Conservation (phyloP, 2,888 invertebrate species). For the Trissolcus brochymenae region DNA sequence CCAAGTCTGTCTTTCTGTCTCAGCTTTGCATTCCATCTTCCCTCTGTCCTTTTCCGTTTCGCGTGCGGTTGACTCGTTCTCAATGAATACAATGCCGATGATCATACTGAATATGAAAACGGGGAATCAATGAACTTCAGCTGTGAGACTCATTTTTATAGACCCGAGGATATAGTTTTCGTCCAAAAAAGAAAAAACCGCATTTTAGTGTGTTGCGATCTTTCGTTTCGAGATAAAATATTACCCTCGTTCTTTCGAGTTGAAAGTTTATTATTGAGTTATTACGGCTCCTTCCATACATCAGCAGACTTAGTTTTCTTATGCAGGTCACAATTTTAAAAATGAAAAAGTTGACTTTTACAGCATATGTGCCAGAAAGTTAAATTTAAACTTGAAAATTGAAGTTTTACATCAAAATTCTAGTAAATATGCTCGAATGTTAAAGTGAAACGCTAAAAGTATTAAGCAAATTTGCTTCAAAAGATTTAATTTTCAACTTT, state of each 20-base stretch:
- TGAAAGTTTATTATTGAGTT: too few relatives aligned
- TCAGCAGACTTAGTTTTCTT: too few relatives aligned
- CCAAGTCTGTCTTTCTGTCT: slow-evolving; percentile 67
- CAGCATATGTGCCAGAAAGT: too few relatives aligned
- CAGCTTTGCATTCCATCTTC: slow-evolving; percentile 68
- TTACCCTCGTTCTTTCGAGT: not conserved
- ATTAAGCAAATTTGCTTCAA: too few relatives aligned
- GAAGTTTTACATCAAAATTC: too few relatives aligned
- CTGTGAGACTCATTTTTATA: slow-evolving; percentile 58
- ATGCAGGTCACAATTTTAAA: too few relatives aligned
- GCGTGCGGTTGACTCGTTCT: slow-evolving; percentile 76
- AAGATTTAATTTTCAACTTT: too few relatives aligned
- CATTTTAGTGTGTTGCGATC: slow-evolving; percentile 38
- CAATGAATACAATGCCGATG: slow-evolving; percentile 75
- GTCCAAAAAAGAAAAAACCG: slow-evolving; percentile 36
- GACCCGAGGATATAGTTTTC: slow-evolving; percentile 41
- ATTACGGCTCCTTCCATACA: too few relatives aligned
- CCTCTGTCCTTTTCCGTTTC: slow-evolving; percentile 72
- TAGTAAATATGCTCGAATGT: too few relatives aligned
- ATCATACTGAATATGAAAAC: slow-evolving; percentile 77
- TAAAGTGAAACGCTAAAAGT: too few relatives aligned
- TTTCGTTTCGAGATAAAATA: slow-evolving; percentile 15
- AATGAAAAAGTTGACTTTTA: too few relatives aligned
- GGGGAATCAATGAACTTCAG: slow-evolving; percentile 75
- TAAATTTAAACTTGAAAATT: too few relatives aligned